These are phyloP conservation scores for Eublepharis macularius DNA, from an alignment of 2,113 vertebrate species.

Conservation along the genomic window DNA sequence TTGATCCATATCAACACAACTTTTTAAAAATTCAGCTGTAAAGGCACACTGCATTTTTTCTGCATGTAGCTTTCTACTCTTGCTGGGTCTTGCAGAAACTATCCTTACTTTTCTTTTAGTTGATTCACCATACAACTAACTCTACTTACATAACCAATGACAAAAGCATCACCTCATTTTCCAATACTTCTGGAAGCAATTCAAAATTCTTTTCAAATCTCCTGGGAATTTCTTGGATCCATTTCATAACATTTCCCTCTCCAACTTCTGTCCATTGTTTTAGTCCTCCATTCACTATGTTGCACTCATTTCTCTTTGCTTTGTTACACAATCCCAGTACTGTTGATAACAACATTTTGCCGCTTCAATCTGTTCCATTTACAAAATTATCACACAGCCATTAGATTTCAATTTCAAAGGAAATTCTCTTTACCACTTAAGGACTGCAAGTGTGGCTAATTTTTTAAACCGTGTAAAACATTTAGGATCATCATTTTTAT, in stretches of 20 bases:
- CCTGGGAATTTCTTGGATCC: background rate
- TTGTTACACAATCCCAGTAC: background rate
- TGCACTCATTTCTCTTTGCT: background rate
- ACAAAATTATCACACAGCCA: background rate
- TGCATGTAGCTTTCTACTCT: too few species aligned
- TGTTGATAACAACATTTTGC: background rate
- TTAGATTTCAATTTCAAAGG: background rate
- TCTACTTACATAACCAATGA: background rate
- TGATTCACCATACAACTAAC: background rate
- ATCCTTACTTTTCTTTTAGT: background rate
- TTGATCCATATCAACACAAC: background rate
- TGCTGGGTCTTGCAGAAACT: background rate
- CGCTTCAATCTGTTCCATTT: background rate
- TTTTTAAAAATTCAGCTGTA: background rate
- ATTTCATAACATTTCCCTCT: background rate
- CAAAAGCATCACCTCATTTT: background rate
- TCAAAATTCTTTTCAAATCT: background rate
- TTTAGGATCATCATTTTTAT: conserved; percentile 2
- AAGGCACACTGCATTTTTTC: background rate
- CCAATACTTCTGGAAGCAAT: background rate
- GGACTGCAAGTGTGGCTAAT: conserved; percentile 14
- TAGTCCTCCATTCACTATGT: background rate
- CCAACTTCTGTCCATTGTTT: background rate
- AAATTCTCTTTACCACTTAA: conserved; percentile 12
- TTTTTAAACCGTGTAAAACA: conserved; percentile 12